A percentile compares a stretch with the other conserved stretches of the same genome.
Evolutionary conservation across 1,140 invertebrate genomes (phyloP).

Genomic region (Trichogramma pretiosum): DNA sequence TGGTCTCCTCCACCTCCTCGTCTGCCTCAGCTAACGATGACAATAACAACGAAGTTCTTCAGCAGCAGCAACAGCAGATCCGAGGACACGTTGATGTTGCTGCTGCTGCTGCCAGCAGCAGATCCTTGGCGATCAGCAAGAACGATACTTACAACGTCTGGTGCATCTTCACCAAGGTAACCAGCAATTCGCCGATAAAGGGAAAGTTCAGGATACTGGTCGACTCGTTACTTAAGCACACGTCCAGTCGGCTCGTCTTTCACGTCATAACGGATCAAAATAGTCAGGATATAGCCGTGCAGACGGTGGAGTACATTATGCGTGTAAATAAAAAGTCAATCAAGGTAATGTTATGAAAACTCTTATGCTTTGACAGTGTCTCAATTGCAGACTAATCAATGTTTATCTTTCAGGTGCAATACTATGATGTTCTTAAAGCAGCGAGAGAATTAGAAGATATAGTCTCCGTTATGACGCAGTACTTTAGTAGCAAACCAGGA

Average conservation of each 20-base stretch:
- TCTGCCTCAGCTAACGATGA: too few species aligned
- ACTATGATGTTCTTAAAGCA: constrained; percentile 56
- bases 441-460: constrained; percentile 55
- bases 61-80: too few species aligned
- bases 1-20: too few species aligned
- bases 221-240: constrained; percentile 47
- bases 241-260: constrained; percentile 50
- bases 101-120: too few species aligned
- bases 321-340: constrained; percentile 38
- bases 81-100: too few species aligned
- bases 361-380: too few species aligned
- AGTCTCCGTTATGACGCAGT: constrained; percentile 59
- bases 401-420: constrained; percentile 40
- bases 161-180: constrained; percentile 54
- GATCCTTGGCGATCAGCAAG: too few species aligned
- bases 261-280: constrained; percentile 60
- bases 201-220: constrained; percentile 53
- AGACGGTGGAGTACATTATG: constrained; percentile 45
- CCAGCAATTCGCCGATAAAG: constrained; percentile 49
- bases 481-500: constrained; percentile 69
- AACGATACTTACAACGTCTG: constrained; percentile 38
- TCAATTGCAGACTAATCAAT: background rate
- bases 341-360: too few species aligned
- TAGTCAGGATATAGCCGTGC: constrained; percentile 54
- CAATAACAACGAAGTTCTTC: too few species aligned